phyloP scores from a whole-genome alignment of 2,888 invertebrate genomes.

The Sphaerophoria taeniata region DNA sequence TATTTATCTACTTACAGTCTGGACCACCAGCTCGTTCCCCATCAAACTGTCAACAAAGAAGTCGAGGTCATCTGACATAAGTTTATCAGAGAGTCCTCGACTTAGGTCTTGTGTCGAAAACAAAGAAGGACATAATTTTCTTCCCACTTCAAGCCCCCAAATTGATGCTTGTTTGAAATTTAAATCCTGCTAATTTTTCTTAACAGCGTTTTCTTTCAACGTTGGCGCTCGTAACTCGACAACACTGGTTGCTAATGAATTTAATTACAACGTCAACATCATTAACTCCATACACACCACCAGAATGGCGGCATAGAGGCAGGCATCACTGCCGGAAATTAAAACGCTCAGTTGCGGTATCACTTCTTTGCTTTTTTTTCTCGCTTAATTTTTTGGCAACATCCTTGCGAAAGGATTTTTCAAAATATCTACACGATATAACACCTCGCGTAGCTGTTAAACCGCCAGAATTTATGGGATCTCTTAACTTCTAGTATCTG shows the following conservation, averaged over 20 bases:
- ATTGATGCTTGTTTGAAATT: too few species aligned
- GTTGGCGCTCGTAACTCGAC: conserved; percentile 54
- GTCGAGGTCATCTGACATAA: too few species aligned
- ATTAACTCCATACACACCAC: conserved; percentile 62
- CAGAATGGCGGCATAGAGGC: too few species aligned
- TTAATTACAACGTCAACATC: conserved; percentile 74
- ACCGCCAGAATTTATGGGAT: conserved; percentile 66
- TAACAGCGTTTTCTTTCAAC: conserved; percentile 50
- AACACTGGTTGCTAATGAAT: conserved; percentile 71
- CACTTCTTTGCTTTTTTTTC: conserved; percentile 10
- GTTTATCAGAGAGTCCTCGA: too few species aligned
- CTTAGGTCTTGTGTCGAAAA: too few species aligned
- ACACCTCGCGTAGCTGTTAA: conserved; percentile 53
- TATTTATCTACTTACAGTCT: too few species aligned
- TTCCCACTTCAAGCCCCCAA: too few species aligned
- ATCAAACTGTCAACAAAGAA: too few species aligned
- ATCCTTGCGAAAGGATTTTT: conserved; percentile 38
- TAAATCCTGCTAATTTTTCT: too few species aligned
- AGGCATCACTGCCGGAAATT: conserved; percentile 62
- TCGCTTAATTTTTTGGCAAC: conserved; percentile 33
- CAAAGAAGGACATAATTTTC: too few species aligned
- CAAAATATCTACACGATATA: conserved; percentile 15
- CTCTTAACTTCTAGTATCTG: conserved; percentile 69
- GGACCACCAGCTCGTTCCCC: too few species aligned
- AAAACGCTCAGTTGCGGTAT: conserved; percentile 44